A percentile compares a stretch with the other conserved stretches of the same genome.
Evolutionary conservation across 2,797 vertebrate species (phyloP).

Genomic region (Liparis tanakae): DNA sequence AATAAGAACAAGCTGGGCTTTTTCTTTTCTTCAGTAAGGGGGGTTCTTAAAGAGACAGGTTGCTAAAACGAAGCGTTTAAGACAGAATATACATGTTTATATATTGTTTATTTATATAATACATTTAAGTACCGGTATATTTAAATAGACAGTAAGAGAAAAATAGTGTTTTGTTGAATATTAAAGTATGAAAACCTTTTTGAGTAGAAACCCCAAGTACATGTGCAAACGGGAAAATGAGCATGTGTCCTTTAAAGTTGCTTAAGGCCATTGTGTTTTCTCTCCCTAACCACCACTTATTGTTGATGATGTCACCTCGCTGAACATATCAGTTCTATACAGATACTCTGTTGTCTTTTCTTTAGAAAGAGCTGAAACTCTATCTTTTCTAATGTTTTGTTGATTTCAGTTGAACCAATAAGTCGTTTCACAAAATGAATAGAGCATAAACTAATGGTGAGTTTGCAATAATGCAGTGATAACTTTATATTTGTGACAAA

Average conservation of each 20-base stretch:
- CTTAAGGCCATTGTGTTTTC: not conserved
- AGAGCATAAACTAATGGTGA: too few relatives aligned
- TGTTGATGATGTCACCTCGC: not conserved
- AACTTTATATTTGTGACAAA: not conserved
- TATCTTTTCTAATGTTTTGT: not conserved
- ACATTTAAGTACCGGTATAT: not conserved
- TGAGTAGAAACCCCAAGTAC: not conserved
- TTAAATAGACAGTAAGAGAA: not conserved
- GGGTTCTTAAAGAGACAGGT: not conserved
- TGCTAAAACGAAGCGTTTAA: not conserved
- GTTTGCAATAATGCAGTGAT: not conserved
- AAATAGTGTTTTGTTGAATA: not conserved
- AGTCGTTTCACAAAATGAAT: not conserved
- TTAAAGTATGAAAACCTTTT: not conserved
- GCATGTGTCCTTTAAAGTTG: not conserved
- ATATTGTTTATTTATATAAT: too few relatives aligned
- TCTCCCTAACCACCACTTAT: not conserved
- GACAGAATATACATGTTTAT: not conserved
- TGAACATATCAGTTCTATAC: not conserved
- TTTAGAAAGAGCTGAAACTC: not conserved
- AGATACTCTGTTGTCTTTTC: not conserved
- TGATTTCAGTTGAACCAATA: not conserved
- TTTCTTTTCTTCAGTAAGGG: too few relatives aligned
- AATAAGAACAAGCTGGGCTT: not conserved
- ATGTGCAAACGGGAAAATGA: not conserved